Evolutionary conservation across 64 coral and sea anemone species (phyloP).

Genomic region (Actinia tenebrosa): DNA sequence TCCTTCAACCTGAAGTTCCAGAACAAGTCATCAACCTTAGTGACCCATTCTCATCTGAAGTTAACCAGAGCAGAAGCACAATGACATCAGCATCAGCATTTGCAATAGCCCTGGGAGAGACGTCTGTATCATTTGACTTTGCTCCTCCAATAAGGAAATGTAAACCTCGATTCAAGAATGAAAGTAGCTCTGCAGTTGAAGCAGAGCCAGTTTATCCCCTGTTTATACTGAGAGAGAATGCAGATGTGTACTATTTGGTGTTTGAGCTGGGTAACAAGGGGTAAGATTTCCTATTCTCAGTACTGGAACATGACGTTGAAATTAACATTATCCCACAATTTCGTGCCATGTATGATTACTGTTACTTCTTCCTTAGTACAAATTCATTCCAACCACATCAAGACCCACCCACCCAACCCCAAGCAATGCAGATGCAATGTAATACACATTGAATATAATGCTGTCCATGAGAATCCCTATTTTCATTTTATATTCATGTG

Average conservation of each 20-base stretch:
- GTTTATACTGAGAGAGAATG: constrained; percentile 91
- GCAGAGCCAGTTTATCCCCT: constrained; percentile 57
- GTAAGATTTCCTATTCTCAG: constrained; percentile 10
- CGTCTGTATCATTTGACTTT: constrained; percentile 88
- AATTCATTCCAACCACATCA: too few relatives aligned
- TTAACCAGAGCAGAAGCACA: constrained; percentile 59
- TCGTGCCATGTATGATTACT: too few relatives aligned
- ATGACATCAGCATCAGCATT: constrained; percentile 72
- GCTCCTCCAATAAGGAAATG: constrained; percentile 39
- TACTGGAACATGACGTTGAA: neutral
- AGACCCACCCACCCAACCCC: too few relatives aligned
- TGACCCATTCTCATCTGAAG: constrained; percentile 55
- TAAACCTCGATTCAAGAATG: neutral
- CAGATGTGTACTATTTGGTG: constrained; percentile 87
- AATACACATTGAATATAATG: too few relatives aligned
- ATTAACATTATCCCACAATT: too few relatives aligned
- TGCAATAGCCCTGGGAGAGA: constrained; percentile 89
- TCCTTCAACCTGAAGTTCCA: constrained; percentile 72
- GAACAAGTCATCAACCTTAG: constrained; percentile 59
- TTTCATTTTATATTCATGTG: too few relatives aligned
- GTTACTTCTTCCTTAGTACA: too few relatives aligned
- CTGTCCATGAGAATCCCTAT: too few relatives aligned
- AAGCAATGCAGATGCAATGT: too few relatives aligned
- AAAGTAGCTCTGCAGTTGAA: constrained; percentile 8
- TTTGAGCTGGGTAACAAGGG: constrained; percentile 47